Base-by-base conservation (phyloP, 2,113 vertebrate species). In the Anhinga rufa region DNA sequence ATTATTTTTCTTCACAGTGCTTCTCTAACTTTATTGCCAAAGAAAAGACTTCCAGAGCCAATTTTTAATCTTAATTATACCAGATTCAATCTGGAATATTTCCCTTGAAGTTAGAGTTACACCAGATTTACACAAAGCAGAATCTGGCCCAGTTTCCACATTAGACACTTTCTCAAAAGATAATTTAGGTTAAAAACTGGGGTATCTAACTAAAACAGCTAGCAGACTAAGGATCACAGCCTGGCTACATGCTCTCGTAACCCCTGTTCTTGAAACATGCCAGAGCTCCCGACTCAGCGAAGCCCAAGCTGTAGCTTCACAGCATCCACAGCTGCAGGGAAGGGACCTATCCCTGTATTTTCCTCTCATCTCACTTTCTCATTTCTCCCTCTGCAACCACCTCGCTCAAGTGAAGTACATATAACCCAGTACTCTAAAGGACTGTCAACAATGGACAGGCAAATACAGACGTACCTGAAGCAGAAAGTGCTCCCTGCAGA, bases 31-130 rank as follows among this genome's bases (percentile, higher is more conserved):
- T 93, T 81, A 90, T 42, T 96, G 96, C 96, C 95, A 97, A 97
- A 94, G 89, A 95, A 97, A 96, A 97, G 95, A 60, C 32, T 90
- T 88, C 22, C 79, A 95, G 92, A 90, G 96, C 89, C 95, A 95
- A 82, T 88, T 96, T 94, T 88, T 94, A 95, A 88, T 95, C 84
- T 91, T 92, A 96, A 95, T 97, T 97, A 95, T 90, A 90, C 78
- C 71, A 93, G 89, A 92, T 83, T 92, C 82, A 81, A 94, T 95
- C 95, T 94, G 89, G 84, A 91, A 18, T 94, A 93, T 83, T 95
- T 96, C 48, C 71, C 93, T 92, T 91, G 89, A 95, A 92, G 86
- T 90, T 51, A 76, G 72, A 74, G 38, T 80, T 94, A 88, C 94
- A 90, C 34, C 78, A 92, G 66, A 31, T 95, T 94, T 93, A 74